phyloP scores from a whole-genome alignment of 2,888 invertebrate species.

The Andrena camellia region DNA sequence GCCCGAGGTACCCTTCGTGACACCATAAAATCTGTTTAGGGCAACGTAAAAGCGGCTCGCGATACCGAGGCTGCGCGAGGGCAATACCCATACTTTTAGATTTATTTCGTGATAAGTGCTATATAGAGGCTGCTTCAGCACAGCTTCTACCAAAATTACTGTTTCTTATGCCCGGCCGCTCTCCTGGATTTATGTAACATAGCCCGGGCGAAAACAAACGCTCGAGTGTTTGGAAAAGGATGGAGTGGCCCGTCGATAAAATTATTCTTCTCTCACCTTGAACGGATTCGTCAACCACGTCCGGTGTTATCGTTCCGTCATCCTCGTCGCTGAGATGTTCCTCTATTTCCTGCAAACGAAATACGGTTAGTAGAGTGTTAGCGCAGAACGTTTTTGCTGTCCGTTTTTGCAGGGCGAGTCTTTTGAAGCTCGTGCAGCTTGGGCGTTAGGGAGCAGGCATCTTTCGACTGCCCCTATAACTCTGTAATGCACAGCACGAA shows the following conservation, averaged over 20 bases:
- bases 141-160: slow-evolving; percentile 10
- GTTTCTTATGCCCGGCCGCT: not conserved
- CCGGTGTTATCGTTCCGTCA: not conserved
- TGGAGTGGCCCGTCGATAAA: slow-evolving; percentile 7
- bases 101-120: slow-evolving; percentile 53
- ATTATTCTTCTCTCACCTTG: slow-evolving; percentile 31
- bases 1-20: slow-evolving; percentile 15
- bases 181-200: not conserved
- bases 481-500: not conserved
- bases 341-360: not conserved
- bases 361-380: not conserved
- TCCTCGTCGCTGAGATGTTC: not conserved
- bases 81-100: slow-evolving; percentile 55
- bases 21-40: slow-evolving; percentile 72
- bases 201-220: not conserved
- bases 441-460: not conserved
- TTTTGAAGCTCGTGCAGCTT: not conserved
- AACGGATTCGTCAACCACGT: not conserved
- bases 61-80: slow-evolving; percentile 26
- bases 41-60: slow-evolving; percentile 60
- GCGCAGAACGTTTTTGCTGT: not conserved
- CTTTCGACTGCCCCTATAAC: not conserved
- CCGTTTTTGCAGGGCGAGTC: not conserved
- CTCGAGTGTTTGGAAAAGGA: not conserved
- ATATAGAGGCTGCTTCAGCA: slow-evolving; percentile 12